Base-by-base conservation (phyloP, 1,140 invertebrate genomes). In the Neodiprion lecontei region DNA sequence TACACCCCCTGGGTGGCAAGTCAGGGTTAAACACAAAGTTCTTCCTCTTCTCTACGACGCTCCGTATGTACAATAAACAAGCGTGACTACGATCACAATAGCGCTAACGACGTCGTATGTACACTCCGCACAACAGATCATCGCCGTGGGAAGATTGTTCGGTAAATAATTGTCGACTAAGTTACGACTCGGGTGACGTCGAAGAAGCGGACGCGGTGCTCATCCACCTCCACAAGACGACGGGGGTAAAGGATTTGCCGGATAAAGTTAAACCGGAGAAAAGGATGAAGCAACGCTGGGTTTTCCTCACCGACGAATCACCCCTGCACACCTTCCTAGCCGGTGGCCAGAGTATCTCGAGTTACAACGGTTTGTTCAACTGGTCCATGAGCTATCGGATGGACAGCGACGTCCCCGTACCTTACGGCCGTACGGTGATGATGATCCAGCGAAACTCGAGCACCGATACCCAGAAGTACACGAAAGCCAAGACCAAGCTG, bases 321-420 rank as follows among this genome's bases (percentile, higher is more conserved):
- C 91, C 92, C 0, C 79, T 85, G 9, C 78, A 91, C 68, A 91
- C 90, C 0, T 91, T 91, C 78, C 70, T 90, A 8, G 70, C 81
- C 40, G 67, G 74, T 48, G 61, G 70, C 7, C 79, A 84, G 61
- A 81, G 81, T 21, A 75, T 92, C 48, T 81, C 80, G 5, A 79
- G 89, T 48, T 91, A 91, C 72, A 88, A 91, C 71, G 87, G 89
- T 40, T 28, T 91, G 9, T 94, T 95, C 79, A 95, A 95, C 82
- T 95, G 93, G 93, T 94, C 93, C 1, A 95, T 95, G 93, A 92
- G 91, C 1, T 95, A 94, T 79, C 89, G 91, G 78, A 90, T 87
- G 78, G 91, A 94, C 76, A 91, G 93, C 9, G 93, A 94, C 77
- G 87, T 94, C 28, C 92, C 92, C 0, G 90, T 94, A 3, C 92